Evolutionary conservation across 2,113 vertebrate genomes (phyloP).

Genomic region (Capreolus pygargus): DNA sequence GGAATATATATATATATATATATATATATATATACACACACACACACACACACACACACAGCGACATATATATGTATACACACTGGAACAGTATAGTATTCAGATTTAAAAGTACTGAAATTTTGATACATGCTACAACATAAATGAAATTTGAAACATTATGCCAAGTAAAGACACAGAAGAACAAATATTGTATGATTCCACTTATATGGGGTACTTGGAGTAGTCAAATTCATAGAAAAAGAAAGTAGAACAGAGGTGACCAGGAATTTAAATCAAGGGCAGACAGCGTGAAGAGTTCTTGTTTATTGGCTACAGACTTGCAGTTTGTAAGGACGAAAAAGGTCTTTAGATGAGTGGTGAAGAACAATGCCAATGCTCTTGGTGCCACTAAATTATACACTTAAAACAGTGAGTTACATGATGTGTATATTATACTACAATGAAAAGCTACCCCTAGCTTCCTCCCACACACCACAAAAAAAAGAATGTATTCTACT

Average conservation of each 20-base stretch:
- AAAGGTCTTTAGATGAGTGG: neutral
- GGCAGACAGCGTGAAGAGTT: neutral
- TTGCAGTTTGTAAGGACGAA: neutral
- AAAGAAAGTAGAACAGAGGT: neutral
- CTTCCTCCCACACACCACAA: too few relatives aligned
- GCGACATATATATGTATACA: neutral
- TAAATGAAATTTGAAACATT: neutral
- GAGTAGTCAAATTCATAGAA: neutral
- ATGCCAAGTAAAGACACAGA: neutral
- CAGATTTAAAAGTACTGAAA: neutral
- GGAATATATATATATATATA: neutral
- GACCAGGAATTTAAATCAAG: too few relatives aligned
- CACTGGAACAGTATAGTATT: neutral
- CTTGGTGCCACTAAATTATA: neutral
- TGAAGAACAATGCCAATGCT: neutral
- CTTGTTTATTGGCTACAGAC: neutral
- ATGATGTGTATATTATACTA: neutral
- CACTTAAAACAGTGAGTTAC: neutral
- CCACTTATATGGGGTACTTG: neutral
- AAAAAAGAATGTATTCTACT: neutral
- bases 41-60: neutral
- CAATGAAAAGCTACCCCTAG: neutral
- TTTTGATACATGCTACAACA: neutral
- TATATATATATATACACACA: too few relatives aligned
- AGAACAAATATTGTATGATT: neutral